Conservation (phyloP, 2,113 vertebrate genomes). For the Perca fluviatilis region DNA sequence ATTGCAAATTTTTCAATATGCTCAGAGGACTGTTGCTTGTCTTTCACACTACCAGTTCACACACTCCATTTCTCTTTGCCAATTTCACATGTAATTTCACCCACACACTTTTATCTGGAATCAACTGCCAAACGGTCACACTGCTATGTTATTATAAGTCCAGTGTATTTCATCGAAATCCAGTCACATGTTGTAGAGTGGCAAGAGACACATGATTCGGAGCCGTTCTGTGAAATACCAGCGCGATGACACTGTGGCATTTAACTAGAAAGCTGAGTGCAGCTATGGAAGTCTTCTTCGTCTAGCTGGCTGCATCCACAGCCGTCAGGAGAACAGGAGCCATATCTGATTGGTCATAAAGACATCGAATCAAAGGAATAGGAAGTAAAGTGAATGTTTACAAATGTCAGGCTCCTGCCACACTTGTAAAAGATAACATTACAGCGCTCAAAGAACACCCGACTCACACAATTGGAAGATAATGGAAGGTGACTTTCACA, state of each 20-base stretch:
- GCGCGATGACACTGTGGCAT: conserved; percentile 57
- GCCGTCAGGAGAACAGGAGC: conserved; percentile 5
- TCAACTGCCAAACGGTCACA: conserved; percentile 29
- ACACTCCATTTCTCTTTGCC: conserved; percentile 60
- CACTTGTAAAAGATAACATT: conserved; percentile 71
- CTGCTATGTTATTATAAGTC: conserved; percentile 32
- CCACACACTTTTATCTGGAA: conserved; percentile 53
- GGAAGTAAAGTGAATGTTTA: conserved; percentile 70
- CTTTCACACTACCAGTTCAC: conserved; percentile 68
- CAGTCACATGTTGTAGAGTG: conserved; percentile 32
- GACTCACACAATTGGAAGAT: conserved; percentile 64
- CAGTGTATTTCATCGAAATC: conserved; percentile 45
- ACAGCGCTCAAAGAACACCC: conserved; percentile 53
- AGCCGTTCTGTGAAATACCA: conserved; percentile 30
- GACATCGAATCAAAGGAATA: conserved; percentile 37
- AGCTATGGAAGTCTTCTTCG: conserved; percentile 16
- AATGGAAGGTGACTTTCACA: conserved; percentile 80
- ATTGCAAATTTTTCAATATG: conserved; percentile 64
- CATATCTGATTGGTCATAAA: conserved; percentile 58
- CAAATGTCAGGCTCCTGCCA: conserved; percentile 77
- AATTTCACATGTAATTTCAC: conserved; percentile 61
- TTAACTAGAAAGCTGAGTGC: conserved; percentile 44
- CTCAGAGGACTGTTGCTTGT: conserved; percentile 44
- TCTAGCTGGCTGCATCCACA: background rate
- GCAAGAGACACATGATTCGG: conserved; percentile 23